Evolutionary conservation across 2,888 invertebrate genomes (phyloP).

Genomic region (Podabrus alpinus): DNA sequence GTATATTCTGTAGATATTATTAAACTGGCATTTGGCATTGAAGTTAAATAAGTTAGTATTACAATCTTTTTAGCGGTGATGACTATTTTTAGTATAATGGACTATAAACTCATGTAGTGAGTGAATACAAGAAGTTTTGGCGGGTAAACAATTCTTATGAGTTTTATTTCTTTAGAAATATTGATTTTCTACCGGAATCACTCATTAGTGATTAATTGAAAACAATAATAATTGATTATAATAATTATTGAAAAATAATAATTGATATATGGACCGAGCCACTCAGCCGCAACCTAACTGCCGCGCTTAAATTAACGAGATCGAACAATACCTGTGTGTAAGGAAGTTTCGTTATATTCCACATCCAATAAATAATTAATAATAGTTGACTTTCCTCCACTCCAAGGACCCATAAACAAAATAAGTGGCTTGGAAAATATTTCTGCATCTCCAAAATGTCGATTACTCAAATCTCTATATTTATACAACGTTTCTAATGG

Average conservation of each 20-base stretch:
- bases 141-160: too few species aligned
- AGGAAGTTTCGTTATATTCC: slow-evolving; percentile 80
- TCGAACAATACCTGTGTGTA: slow-evolving; percentile 75
- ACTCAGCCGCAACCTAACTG: not conserved
- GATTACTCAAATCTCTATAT: slow-evolving; percentile 88
- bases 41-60: not conserved
- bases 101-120: not conserved
- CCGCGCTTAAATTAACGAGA: not conserved
- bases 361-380: slow-evolving; percentile 90
- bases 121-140: not conserved
- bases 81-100: not conserved
- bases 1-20: not conserved
- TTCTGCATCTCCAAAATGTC: slow-evolving; percentile 92
- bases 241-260: too few species aligned
- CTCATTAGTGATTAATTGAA: too few species aligned
- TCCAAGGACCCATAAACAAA: slow-evolving; percentile 95
- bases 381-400: slow-evolving; percentile 93
- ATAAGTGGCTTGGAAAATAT: slow-evolving; percentile 92
- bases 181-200: too few species aligned
- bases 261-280: too few species aligned
- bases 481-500: slow-evolving; percentile 90
- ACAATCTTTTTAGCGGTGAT: not conserved
- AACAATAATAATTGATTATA: too few species aligned
- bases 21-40: not conserved
- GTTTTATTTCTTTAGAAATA: not conserved